Conservation (phyloP, 2,797 vertebrate genomes). For the Poecilia picta region DNA sequence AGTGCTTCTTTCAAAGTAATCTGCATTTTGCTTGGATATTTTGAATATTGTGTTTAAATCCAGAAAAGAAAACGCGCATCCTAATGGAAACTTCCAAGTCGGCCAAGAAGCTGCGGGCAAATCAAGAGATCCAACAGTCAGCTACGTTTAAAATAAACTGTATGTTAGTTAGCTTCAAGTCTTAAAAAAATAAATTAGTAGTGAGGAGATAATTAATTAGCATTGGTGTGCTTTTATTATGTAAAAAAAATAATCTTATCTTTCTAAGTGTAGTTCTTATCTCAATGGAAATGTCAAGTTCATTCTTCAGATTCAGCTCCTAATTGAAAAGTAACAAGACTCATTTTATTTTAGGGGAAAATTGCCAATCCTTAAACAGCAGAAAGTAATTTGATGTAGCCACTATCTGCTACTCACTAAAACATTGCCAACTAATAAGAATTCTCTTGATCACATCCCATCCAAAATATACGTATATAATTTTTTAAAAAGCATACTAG, state of each 20-base stretch:
- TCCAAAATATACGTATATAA: conserved; percentile 31
- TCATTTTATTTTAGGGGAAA: not conserved
- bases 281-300: not conserved
- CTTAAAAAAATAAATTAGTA: not conserved
- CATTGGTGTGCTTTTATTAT: not conserved
- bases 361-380: not conserved
- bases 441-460: conserved; percentile 43
- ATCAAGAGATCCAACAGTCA: not conserved
- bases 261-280: not conserved
- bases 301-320: not conserved
- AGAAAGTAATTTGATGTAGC: not conserved
- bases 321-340: not conserved
- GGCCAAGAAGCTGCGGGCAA: not conserved
- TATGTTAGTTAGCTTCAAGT: not conserved
- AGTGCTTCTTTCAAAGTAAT: not conserved
- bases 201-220: not conserved
- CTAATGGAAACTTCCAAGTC: not conserved
- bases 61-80: not conserved
- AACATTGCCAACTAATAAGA: conserved; percentile 42
- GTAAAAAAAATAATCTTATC: not conserved
- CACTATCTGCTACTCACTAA: conserved; percentile 20
- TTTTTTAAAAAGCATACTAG: conserved; percentile 11
- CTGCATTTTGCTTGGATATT: not conserved
- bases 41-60: not conserved
- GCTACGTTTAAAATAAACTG: not conserved